Conservation (phyloP, 1,140 invertebrate genomes). For the Sycophaga agraensis region DNA sequence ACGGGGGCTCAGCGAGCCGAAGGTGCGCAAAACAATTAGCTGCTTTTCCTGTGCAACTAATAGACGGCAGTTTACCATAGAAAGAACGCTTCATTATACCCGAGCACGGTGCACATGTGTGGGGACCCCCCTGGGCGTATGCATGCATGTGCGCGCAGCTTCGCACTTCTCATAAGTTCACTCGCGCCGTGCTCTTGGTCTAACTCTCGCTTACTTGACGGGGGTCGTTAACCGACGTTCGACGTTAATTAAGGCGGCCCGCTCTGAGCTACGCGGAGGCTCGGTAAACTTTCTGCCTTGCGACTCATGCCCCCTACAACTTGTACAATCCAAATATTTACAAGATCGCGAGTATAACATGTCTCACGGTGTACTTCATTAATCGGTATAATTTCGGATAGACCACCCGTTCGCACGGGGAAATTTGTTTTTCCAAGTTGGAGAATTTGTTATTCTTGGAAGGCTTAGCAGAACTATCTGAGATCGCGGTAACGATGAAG, state of each 20-base stretch:
- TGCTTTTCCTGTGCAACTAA: neutral
- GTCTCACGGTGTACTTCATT: conserved; percentile 13
- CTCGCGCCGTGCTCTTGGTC: conserved; percentile 32
- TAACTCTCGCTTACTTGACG: conserved; percentile 23
- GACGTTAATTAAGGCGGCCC: conserved; percentile 39
- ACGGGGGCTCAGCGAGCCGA: too few relatives aligned
- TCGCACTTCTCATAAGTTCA: conserved; percentile 33
- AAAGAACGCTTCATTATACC: conserved; percentile 17
- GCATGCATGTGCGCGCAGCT: conserved; percentile 10
- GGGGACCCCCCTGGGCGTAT: neutral
- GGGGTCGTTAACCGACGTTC: conserved; percentile 37
- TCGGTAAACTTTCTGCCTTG: conserved; percentile 20
- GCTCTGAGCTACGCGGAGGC: conserved; percentile 7
- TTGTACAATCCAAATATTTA: conserved; percentile 22
- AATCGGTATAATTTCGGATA: neutral
- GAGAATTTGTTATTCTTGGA: too few relatives aligned
- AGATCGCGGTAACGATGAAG: too few relatives aligned
- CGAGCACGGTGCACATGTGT: too few relatives aligned
- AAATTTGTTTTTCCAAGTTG: too few relatives aligned
- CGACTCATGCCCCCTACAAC: conserved; percentile 2
- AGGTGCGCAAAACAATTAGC: conserved; percentile 22
- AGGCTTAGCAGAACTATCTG: too few relatives aligned
- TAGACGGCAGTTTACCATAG: conserved; percentile 5
- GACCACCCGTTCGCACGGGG: too few relatives aligned
- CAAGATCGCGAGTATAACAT: neutral